Evolutionary conservation across 2,797 vertebrate species (phyloP).

Genomic region (Lagocephalus sceleratus): DNA sequence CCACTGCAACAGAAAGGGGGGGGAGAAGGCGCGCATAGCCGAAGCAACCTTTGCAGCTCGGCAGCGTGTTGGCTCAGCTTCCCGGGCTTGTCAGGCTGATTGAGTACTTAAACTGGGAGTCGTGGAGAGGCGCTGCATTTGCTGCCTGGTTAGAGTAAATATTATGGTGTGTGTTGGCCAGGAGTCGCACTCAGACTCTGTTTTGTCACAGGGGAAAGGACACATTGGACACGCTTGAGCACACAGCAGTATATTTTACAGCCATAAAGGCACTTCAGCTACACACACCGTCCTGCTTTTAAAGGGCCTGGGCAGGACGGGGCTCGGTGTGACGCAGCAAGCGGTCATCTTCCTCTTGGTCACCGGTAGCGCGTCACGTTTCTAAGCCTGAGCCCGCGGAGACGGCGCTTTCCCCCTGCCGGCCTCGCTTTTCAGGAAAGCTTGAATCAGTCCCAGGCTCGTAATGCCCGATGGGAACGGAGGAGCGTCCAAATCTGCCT

Average conservation of each 20-base stretch:
- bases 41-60: slow-evolving; percentile 30
- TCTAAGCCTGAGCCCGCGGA: no score
- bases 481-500: slow-evolving; percentile 1
- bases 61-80: slow-evolving; percentile 43
- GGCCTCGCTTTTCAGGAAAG: slow-evolving; percentile 16
- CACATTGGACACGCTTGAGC: slow-evolving; percentile 29
- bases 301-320: not conserved
- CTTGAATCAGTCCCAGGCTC: slow-evolving; percentile 22
- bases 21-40: slow-evolving; percentile 19
- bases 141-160: slow-evolving; percentile 71
- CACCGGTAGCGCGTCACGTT: no score
- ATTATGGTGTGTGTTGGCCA: slow-evolving; percentile 60
- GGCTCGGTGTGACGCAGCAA: not conserved
- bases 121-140: slow-evolving; percentile 55
- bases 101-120: slow-evolving; percentile 61
- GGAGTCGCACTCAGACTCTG: slow-evolving; percentile 40
- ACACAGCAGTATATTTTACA: slow-evolving; percentile 3
- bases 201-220: slow-evolving; percentile 35
- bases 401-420: not conserved
- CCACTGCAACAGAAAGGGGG: slow-evolving; percentile 25
- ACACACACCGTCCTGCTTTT: not conserved
- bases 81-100: slow-evolving; percentile 67
- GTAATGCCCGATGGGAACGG: slow-evolving; percentile 6
- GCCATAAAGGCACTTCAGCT: slow-evolving; percentile 6
- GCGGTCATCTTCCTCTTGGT: no score